Evolutionary conservation across 64 coral and sea anemone species (phyloP).

Genomic region (Pocillopora verrucosa): DNA sequence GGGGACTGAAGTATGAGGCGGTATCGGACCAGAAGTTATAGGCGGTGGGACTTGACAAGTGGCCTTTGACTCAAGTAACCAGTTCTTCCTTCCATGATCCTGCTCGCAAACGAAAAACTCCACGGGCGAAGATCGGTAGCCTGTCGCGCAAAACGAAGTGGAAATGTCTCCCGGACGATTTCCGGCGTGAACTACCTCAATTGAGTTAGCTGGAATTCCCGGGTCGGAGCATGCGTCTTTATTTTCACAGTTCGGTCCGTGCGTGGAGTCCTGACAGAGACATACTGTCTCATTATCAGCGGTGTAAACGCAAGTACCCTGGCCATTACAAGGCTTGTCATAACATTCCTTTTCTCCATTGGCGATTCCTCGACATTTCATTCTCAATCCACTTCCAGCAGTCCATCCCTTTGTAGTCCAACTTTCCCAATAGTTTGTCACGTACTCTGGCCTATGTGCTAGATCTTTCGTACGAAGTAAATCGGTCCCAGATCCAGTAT

Average conservation of each 20-base stretch:
- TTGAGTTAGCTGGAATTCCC: neutral
- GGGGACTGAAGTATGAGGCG: too few species aligned
- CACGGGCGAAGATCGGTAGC: slow-evolving; percentile 32
- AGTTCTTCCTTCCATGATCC: neutral
- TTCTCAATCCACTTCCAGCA: slow-evolving; percentile 18
- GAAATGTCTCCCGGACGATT: slow-evolving; percentile 45
- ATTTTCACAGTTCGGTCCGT: slow-evolving; percentile 37
- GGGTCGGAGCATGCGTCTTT: slow-evolving; percentile 20
- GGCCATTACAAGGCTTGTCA: neutral
- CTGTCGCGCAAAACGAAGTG: slow-evolving; percentile 31
- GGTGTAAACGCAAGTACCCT: slow-evolving; percentile 52
- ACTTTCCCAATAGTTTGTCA: slow-evolving; percentile 37
- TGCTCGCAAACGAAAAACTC: slow-evolving; percentile 49
- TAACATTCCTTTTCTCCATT: slow-evolving; percentile 41
- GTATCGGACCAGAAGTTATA: neutral
- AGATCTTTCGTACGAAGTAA: slow-evolving; percentile 28
- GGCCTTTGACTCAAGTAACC: slow-evolving; percentile 44
- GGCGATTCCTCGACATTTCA: slow-evolving; percentile 48
- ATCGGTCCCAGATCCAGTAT: neutral
- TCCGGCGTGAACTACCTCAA: neutral
- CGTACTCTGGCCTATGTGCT: slow-evolving; percentile 47
- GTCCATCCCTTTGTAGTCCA: slow-evolving; percentile 22
- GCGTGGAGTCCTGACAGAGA: neutral
- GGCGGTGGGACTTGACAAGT: slow-evolving; percentile 8
- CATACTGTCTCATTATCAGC: slow-evolving; percentile 46